Evolutionary conservation across 2,888 invertebrate genomes (phyloP), one percentile per base, ranked within the genome.

Genomic region (Andrena flavipes): DNA sequence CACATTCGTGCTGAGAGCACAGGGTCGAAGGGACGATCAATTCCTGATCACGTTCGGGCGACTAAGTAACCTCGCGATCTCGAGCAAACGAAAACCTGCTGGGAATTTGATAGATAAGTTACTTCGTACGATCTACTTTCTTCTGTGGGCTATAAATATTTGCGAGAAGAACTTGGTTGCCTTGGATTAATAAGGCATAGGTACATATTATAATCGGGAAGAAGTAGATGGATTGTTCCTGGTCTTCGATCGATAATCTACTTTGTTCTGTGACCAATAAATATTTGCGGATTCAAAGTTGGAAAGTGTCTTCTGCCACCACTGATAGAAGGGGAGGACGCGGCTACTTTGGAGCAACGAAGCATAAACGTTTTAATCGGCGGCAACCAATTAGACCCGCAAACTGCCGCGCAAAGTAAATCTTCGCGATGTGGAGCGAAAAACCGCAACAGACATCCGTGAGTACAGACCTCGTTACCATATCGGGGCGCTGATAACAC

Each of bases 401-500:
- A 64, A 59, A 54, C 56, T 30, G 76, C 63, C 71, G 49, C 68
- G 76, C 71, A 77, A 68, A 80, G 74, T 74, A 68, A 78, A 76
- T 60, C 62, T 74, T 35, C 62, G 42, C 42, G 80, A 76, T 83
- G 72, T 75, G 74, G 74, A 68, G 33, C 81, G 73, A 79, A 80
- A 87, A 87, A 88, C 73, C 84, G 51, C 70, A 64, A 68, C 75
- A 79, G 77, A 88, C 81, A 79, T 88, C 82, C 80, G 65, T 82
- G 81, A 67, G 81, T 86, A 80, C 85, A 79, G 76, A 76, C 85
- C 80, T 85, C 85, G 79, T 87, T 84, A 87, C 80, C 80, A 70
- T 87, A 87, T 86, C 85, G 76, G 74, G 59, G 49, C n/a, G 56
- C 76, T 78, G 88, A 88, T 88, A 88, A 88, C 84, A 84, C 68